Conservation (phyloP, 1,140 invertebrate genomes). For the Heliconius hewitsoni region DNA sequence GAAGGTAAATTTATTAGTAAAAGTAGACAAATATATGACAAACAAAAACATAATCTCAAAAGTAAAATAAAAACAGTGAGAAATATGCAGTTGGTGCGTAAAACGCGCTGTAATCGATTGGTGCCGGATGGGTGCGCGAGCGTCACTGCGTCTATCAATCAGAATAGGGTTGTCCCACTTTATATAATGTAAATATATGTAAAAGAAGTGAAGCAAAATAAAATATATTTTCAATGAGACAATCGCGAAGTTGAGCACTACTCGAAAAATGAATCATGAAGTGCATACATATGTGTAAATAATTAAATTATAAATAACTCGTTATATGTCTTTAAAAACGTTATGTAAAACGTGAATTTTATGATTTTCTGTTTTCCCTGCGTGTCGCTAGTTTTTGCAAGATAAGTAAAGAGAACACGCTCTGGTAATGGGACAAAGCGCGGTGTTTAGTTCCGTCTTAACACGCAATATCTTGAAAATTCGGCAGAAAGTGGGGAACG, state of each 20-base stretch:
- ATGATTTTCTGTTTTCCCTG: too few relatives aligned
- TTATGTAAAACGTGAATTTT: too few relatives aligned
- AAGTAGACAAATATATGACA: background rate
- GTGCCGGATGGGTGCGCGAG: constrained; percentile 57
- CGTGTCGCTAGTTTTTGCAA: too few relatives aligned
- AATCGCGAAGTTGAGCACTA: background rate
- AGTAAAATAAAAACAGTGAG: constrained; percentile 44
- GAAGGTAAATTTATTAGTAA: background rate
- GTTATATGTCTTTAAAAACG: too few relatives aligned
- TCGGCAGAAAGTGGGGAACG: too few relatives aligned
- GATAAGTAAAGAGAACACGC: too few relatives aligned
- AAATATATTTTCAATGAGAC: background rate
- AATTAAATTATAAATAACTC: background rate
- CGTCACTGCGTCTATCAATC: constrained; percentile 44
- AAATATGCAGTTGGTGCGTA: constrained; percentile 60
- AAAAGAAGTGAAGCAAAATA: background rate
- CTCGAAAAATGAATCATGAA: background rate
- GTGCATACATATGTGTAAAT: background rate
- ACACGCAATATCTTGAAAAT: too few relatives aligned
- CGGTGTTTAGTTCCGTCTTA: too few relatives aligned
- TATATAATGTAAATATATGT: background rate
- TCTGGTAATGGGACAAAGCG: too few relatives aligned
- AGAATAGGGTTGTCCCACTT: constrained; percentile 26
- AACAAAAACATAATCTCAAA: constrained; percentile 19
- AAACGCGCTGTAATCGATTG: constrained; percentile 63